Evolutionary conservation across 1,140 invertebrate species (phyloP).

Genomic region (Trichonephila inaurata): DNA sequence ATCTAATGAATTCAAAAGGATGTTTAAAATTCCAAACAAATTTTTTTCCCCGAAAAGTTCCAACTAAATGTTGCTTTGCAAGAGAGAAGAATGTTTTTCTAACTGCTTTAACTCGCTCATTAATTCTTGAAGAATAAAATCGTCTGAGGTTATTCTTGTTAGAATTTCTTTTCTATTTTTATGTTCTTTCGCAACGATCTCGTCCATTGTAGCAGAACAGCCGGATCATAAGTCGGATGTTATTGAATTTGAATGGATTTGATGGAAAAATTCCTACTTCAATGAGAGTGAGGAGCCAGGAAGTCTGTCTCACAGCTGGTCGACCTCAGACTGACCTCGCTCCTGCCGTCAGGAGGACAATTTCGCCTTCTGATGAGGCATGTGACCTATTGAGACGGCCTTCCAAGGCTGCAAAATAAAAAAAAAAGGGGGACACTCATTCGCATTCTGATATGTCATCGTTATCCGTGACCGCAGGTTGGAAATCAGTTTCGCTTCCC

Average conservation of each 20-base stretch:
- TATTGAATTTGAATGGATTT: slow-evolving; percentile 32
- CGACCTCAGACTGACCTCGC: slow-evolving; percentile 51
- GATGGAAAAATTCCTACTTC: slow-evolving; percentile 30
- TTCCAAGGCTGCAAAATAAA: slow-evolving; percentile 28
- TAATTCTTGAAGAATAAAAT: not conserved
- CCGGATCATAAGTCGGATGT: slow-evolving; percentile 25
- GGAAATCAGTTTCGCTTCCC: slow-evolving; percentile 12
- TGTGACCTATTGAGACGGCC: slow-evolving; percentile 39
- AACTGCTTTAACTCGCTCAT: too few relatives aligned
- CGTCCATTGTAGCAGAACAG: not conserved
- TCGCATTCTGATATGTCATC: slow-evolving; percentile 15
- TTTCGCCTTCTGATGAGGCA: slow-evolving; percentile 37
- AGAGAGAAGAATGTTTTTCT: too few relatives aligned
- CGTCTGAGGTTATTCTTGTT: not conserved
- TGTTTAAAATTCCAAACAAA: too few relatives aligned
- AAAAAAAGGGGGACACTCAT: not conserved
- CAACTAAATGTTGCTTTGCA: not conserved
- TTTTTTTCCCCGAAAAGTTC: not conserved
- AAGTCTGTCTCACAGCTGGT: slow-evolving; percentile 57
- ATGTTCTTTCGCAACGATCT: not conserved
- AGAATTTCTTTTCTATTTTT: not conserved
- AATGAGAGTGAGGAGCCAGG: slow-evolving; percentile 43
- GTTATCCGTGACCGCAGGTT: slow-evolving; percentile 16
- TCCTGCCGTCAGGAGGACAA: slow-evolving; percentile 23
- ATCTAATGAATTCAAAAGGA: too few relatives aligned